Conservation (phyloP, 1,140 invertebrate species). For the Battus philenor region DNA sequence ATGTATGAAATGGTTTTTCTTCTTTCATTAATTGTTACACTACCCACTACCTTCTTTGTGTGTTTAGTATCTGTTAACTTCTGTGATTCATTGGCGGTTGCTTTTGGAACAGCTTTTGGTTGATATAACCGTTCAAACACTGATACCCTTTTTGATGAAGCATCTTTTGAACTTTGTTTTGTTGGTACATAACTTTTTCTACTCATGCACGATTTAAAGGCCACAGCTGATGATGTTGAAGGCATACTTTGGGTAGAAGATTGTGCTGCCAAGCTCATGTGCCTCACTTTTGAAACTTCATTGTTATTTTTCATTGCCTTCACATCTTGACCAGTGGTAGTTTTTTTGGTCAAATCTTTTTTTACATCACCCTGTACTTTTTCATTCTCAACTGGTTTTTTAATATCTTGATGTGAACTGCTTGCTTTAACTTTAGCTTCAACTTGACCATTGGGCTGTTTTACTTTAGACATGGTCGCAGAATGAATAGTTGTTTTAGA, state of each 20-base stretch:
- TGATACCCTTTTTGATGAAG: slow-evolving; percentile 20
- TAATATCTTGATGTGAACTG: neutral
- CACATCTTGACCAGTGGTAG: neutral
- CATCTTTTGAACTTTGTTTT: slow-evolving; percentile 22
- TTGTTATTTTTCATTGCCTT: neutral
- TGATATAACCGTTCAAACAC: slow-evolving; percentile 66
- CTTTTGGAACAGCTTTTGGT: slow-evolving; percentile 41
- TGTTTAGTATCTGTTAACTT: slow-evolving; percentile 48
- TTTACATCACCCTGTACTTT: neutral
- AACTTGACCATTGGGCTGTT: slow-evolving; percentile 8
- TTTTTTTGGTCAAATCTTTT: neutral
- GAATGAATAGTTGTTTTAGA: neutral
- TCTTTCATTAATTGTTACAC: slow-evolving; percentile 39
- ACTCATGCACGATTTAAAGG: slow-evolving; percentile 7
- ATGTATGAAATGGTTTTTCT: slow-evolving; percentile 38
- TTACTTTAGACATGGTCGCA: no score
- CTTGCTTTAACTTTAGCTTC: slow-evolving; percentile 4
- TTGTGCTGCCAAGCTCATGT: slow-evolving; percentile 20
- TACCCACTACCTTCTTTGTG: slow-evolving; percentile 41
- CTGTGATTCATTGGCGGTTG: slow-evolving; percentile 26
- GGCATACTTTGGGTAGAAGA: slow-evolving; percentile 11
- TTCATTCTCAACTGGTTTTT: neutral
- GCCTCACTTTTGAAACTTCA: neutral
- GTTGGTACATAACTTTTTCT: slow-evolving; percentile 26
- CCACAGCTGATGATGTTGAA: slow-evolving; percentile 12